Evolutionary conservation across 2,113 vertebrate species (phyloP).

Genomic region (Bubo bubo): DNA sequence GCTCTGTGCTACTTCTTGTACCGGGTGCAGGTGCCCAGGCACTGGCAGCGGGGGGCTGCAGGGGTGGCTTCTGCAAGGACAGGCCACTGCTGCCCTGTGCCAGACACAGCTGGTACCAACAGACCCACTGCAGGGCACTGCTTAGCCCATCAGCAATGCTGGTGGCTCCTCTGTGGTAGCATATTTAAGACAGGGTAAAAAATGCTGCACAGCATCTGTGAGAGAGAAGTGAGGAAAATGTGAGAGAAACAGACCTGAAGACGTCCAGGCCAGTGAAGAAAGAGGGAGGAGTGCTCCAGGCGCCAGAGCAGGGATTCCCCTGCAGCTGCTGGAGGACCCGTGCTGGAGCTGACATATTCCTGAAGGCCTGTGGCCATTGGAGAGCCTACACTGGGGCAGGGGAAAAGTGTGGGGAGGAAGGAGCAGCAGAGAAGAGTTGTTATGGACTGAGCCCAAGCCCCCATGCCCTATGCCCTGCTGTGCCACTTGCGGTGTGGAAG

Average conservation of each 20-base stretch:
- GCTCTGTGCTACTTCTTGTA: fast-evolving
- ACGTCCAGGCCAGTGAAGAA: neutral
- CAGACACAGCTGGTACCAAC: too few relatives aligned
- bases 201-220: neutral
- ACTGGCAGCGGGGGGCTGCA: neutral
- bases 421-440: neutral
- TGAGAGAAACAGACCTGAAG: neutral
- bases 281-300: neutral
- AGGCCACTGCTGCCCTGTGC: too few relatives aligned
- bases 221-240: fast-evolving
- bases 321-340: neutral
- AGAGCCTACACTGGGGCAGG: neutral
- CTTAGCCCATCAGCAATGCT: neutral
- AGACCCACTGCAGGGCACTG: neutral
- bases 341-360: neutral
- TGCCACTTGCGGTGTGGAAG: neutral
- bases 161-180: too few relatives aligned
- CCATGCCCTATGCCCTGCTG: neutral
- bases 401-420: neutral
- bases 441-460: neutral
- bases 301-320: fast-evolving
- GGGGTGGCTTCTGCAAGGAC: neutral
- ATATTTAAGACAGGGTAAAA: neutral
- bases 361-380: neutral
- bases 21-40: neutral